Conservation (phyloP, 2,797 vertebrate genomes). For the Argyrosomus regius region DNA sequence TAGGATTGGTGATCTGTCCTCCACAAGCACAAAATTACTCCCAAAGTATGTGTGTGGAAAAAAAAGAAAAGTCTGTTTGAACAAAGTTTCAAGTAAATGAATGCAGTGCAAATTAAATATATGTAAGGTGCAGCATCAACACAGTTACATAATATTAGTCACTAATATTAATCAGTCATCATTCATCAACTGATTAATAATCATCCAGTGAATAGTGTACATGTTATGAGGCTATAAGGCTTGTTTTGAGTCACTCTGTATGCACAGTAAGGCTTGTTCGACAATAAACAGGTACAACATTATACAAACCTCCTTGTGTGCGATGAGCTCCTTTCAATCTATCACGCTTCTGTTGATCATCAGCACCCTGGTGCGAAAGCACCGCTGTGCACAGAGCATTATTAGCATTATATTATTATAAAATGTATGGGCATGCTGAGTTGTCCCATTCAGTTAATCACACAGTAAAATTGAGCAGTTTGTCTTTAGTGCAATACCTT, state of each 20-base stretch:
- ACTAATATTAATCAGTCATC: conserved; percentile 6
- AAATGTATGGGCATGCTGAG: background rate
- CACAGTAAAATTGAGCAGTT: background rate
- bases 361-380: background rate
- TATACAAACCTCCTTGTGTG: background rate
- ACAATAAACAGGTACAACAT: background rate
- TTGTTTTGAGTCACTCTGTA: background rate
- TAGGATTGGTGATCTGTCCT: no score
- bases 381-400: background rate
- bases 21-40: background rate
- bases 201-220: no score
- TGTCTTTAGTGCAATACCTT: background rate
- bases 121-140: background rate
- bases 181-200: background rate
- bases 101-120: background rate
- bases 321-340: background rate
- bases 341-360: background rate
- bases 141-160: background rate
- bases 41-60: background rate
- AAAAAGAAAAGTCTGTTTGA: background rate
- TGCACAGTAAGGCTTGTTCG: background rate
- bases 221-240: background rate
- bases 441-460: conserved; percentile 9
- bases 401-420: background rate
- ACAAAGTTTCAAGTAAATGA: background rate